Evolutionary conservation across 35 echinoderm and acorn worm genomes (phyloP).

Genomic region (Ptychodera flava): DNA sequence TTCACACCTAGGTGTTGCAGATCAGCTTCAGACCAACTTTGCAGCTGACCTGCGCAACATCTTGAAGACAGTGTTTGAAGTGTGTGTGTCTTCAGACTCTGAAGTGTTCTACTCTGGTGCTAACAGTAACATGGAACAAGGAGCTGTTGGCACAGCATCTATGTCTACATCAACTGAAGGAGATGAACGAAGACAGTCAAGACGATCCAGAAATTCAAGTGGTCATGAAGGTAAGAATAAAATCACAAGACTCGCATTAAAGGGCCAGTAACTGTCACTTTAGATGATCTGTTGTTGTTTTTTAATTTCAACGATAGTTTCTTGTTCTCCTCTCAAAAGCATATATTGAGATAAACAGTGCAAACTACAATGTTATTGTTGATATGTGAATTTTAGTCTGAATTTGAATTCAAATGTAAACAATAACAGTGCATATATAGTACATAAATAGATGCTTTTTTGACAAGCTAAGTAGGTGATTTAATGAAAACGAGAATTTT

Average conservation of each 20-base stretch:
- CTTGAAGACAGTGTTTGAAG: slow-evolving; percentile 89
- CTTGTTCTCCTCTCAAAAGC: too few species aligned
- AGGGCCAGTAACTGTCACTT: slow-evolving; percentile 5
- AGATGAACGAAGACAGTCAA: not conserved
- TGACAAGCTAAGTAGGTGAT: too few species aligned
- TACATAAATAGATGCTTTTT: too few species aligned
- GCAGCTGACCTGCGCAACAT: slow-evolving; percentile 87
- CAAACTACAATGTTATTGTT: too few species aligned
- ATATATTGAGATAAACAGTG: too few species aligned
- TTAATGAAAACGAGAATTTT: too few species aligned
- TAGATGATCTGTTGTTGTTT: too few species aligned
- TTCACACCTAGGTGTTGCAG: slow-evolving; percentile 95
- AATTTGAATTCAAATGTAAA: too few species aligned
- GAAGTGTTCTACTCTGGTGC: slow-evolving; percentile 4
- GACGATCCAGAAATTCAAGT: not conserved
- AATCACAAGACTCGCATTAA: too few species aligned
- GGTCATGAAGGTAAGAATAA: slow-evolving; percentile 12
- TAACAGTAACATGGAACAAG: not conserved
- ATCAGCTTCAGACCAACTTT: slow-evolving; percentile 96
- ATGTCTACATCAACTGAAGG: not conserved
- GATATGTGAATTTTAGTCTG: too few species aligned
- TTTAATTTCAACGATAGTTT: too few species aligned
- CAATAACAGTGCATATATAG: too few species aligned
- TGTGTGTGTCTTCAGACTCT: slow-evolving; percentile 17
- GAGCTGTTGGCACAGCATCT: not conserved